These are phyloP conservation scores for Drosophila oshimai DNA, from an alignment of 1,140 invertebrate species.

Conservation along the genomic window DNA sequence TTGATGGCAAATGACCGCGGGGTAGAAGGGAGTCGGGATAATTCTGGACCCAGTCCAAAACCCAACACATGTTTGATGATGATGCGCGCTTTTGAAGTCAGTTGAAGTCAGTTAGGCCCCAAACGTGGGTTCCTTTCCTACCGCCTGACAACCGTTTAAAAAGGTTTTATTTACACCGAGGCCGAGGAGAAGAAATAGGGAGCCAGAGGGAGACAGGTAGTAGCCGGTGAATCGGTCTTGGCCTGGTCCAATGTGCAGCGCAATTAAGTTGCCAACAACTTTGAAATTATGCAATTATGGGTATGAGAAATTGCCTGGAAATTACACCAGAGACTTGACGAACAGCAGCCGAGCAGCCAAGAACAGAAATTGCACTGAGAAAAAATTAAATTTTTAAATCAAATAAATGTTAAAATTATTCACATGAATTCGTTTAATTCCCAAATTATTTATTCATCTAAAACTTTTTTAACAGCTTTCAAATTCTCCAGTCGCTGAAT, in stretches of 20 bases:
- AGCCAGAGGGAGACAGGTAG: slow-evolving; percentile 28
- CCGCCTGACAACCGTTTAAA: slow-evolving; percentile 78
- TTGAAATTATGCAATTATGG: slow-evolving; percentile 82
- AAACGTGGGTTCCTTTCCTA: slow-evolving; percentile 32
- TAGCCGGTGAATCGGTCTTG: slow-evolving; percentile 26
- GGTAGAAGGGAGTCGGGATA: not conserved
- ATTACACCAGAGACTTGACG: slow-evolving; percentile 78
- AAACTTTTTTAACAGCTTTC: not conserved
- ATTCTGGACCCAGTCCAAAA: not conserved
- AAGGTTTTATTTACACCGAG: slow-evolving; percentile 80
- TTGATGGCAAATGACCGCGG: slow-evolving; percentile 71
- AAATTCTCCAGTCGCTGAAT: too few species aligned
- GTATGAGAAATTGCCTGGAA: slow-evolving; percentile 81
- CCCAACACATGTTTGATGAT: slow-evolving; percentile 76
- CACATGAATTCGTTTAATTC: too few species aligned
- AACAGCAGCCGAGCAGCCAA: slow-evolving; percentile 52
- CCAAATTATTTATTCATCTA: too few species aligned
- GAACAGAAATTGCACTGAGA: not conserved
- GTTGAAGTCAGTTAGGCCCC: slow-evolving; percentile 55
- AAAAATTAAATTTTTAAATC: not conserved
- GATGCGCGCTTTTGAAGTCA: slow-evolving; percentile 72
- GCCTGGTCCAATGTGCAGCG: slow-evolving; percentile 59
- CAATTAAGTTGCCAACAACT: slow-evolving; percentile 82
- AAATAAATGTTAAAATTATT: too few species aligned
- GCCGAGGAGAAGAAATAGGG: slow-evolving; percentile 3